Base-by-base conservation (phyloP, 2,888 invertebrate genomes). In the Pteria penguin region DNA sequence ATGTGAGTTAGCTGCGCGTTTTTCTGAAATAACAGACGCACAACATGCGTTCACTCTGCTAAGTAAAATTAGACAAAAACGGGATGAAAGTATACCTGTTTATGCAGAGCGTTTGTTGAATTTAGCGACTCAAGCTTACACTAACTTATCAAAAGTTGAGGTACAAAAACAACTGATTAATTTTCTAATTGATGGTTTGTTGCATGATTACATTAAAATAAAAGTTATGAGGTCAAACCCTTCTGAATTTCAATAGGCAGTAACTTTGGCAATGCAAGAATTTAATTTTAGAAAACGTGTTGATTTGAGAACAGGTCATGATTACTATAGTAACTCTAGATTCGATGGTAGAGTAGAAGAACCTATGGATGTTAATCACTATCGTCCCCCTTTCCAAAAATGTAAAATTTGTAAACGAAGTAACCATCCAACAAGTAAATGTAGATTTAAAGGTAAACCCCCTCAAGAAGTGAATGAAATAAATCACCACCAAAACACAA, bases 161-260 rank as follows among this genome's bases (percentile, higher is more conserved):
- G 54, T n/a, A 55, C 70, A 3, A 70, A 77, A 22, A 54, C 77
- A 79, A 65, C 32, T 81, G 18, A 36, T 79, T 8, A 58, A 54
- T 5, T 77, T 68, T 32, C 79, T 75, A 24, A 36, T 75, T 5
- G 76, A 79, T 67, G 78, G 76, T 1, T 63, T 76, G 0, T 11
- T 14, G 1, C 24, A 65, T 5, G 76, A 75, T 65, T 36, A 67
- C 18, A 26, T 79, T n/a, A 75, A 73, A 71, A 31, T 78, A 26
- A 76, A 76, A 69, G 24, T 78, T 8, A 77, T 81, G 79, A 5
- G 79, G 11, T 67, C 76, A 2, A 66, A 73, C 54, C 78, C 78
- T 4, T 18, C 22, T 2, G 68, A 60, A 2, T 27, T 78, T 4
- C 65, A 71, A 33, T 36, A n/a, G 1, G 74, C 81, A 2, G 54